phyloP scores from a whole-genome alignment of 1,140 invertebrate species.

The Drosophila chauvacae region DNA sequence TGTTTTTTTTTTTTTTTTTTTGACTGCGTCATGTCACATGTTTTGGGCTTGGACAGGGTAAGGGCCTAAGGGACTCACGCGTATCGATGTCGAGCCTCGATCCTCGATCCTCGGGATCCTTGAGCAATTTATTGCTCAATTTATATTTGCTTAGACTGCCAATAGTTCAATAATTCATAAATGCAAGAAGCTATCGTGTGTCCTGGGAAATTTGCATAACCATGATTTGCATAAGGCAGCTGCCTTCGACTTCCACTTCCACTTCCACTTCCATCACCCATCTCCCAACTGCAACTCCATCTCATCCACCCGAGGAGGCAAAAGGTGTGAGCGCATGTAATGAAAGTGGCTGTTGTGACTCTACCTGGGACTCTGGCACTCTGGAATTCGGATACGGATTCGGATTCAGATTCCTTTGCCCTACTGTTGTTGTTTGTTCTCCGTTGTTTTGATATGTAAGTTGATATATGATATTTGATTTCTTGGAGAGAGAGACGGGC shows the following conservation, averaged over 20 bases:
- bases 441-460: constrained; percentile 78
- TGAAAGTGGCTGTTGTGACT: constrained; percentile 35
- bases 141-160: constrained; percentile 81
- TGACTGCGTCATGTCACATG: constrained; percentile 76
- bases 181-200: constrained; percentile 59
- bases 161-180: constrained; percentile 82
- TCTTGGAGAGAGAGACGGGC: constrained; percentile 25
- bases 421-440: constrained; percentile 68
- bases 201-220: constrained; percentile 71
- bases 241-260: constrained; percentile 24
- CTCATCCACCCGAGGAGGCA: not conserved
- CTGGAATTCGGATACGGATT: not conserved
- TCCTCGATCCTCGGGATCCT: not conserved
- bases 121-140: constrained; percentile 75
- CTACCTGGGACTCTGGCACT: constrained; percentile 47
- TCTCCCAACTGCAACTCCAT: not conserved
- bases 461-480: constrained; percentile 83
- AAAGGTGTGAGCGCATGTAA: constrained; percentile 78
- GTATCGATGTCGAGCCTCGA: constrained; percentile 58
- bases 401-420: not conserved
- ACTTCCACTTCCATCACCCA: not conserved
- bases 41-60: constrained; percentile 3
- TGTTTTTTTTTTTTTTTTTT: constrained; percentile 23
- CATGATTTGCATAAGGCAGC: constrained; percentile 71
- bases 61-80: constrained; percentile 60